These are phyloP conservation scores for Labroides dimidiatus DNA, from an alignment of 2,797 vertebrate species.

Conservation along the genomic window DNA sequence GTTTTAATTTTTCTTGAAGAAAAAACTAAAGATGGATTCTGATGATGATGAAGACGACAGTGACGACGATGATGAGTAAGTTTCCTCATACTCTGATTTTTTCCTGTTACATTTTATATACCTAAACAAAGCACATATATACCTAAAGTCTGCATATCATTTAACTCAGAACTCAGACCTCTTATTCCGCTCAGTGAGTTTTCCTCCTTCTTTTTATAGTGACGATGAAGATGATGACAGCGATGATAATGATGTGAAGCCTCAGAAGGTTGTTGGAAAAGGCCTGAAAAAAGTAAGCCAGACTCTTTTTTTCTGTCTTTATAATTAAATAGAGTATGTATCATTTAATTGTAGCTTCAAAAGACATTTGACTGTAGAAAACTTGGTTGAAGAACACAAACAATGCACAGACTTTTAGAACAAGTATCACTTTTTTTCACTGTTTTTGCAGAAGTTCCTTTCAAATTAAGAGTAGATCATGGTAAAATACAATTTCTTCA, in stretches of 20 bases:
- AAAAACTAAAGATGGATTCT: conserved; percentile 85
- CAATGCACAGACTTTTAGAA: too few relatives aligned
- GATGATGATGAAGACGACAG: conserved; percentile 79
- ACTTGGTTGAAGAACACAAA: neutral
- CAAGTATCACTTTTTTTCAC: too few relatives aligned
- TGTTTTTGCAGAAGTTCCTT: too few relatives aligned
- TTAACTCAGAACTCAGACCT: neutral
- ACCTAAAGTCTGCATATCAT: too few relatives aligned
- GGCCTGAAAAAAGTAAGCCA: conserved; percentile 71
- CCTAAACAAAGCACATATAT: neutral
- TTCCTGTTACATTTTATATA: too few relatives aligned
- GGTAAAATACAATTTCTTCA: too few relatives aligned
- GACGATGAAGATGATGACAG: conserved; percentile 78
- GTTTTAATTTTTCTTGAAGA: conserved; percentile 60
- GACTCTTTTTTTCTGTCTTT: neutral
- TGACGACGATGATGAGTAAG: conserved; percentile 79
- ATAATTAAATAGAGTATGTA: neutral
- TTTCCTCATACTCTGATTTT: neutral
- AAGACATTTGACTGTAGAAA: neutral
- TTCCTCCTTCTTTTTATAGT: conserved; percentile 43
- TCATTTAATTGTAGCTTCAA: neutral
- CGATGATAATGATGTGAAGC: conserved; percentile 73
- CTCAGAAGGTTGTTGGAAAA: conserved; percentile 68
- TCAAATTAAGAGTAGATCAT: too few relatives aligned
- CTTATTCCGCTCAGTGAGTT: fast-evolving